These are phyloP conservation scores for Muscicapa adusta DNA, from an alignment of 2,113 vertebrate species.

Conservation along the genomic window DNA sequence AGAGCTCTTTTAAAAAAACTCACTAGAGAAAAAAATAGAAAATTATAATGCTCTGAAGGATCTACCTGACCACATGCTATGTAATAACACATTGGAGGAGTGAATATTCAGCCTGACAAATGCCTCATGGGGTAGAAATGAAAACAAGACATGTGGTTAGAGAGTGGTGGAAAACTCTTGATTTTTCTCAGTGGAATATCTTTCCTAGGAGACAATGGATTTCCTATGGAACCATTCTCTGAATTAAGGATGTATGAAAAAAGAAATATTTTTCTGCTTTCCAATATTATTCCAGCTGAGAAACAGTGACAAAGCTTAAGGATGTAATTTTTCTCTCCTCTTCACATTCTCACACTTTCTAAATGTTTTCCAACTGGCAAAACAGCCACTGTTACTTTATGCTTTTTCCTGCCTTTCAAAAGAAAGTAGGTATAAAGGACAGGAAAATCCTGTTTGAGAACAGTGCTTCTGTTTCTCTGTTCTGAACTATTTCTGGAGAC, in stretches of 20 bases:
- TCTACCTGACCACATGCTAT: not conserved
- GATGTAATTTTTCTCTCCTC: not conserved
- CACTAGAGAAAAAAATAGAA: not conserved
- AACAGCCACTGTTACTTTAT: not conserved
- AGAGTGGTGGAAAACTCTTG: not conserved
- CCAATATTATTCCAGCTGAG: conserved; percentile 26
- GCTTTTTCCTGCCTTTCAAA: conserved; percentile 1
- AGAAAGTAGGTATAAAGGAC: not conserved
- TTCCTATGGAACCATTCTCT: not conserved
- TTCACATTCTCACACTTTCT: conserved; percentile 14
- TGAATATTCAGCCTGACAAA: not conserved
- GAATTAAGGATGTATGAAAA: not conserved
- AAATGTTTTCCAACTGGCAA: conserved; percentile 34
- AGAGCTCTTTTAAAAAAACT: not conserved
- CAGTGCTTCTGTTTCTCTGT: not conserved
- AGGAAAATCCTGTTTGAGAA: conserved; percentile 9
- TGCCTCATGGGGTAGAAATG: not conserved
- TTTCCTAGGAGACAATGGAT: not conserved
- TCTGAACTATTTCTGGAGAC: not conserved
- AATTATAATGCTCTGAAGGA: not conserved
- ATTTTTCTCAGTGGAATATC: not conserved
- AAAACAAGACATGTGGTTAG: not conserved
- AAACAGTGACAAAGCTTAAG: conserved; percentile 4
- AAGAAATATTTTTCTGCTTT: not conserved
- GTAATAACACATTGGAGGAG: not conserved